phyloP scores from a whole-genome alignment of 2,888 invertebrate genomes.

The Tetanocera ferruginea region DNA sequence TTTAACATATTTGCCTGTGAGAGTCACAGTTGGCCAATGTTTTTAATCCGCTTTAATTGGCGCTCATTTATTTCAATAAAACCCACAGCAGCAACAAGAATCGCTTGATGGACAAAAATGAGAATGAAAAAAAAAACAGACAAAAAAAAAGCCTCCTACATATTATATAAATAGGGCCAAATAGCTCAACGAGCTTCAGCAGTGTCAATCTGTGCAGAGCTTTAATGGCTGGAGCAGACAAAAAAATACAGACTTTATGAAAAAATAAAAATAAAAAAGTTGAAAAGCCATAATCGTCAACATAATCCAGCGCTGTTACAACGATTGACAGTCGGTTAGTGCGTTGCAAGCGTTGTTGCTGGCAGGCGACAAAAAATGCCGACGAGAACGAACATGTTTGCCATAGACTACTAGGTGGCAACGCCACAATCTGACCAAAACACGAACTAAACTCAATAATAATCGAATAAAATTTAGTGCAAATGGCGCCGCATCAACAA shows the following conservation, averaged over 20 bases:
- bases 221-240: neutral
- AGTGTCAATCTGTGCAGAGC: neutral
- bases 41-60: conserved; percentile 50
- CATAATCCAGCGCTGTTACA: conserved; percentile 31
- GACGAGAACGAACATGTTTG: neutral
- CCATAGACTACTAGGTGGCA: neutral
- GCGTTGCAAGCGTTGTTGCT: conserved; percentile 16
- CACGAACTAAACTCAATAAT: conserved; percentile 31
- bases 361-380: neutral
- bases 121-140: conserved; percentile 32
- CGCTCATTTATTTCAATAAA: conserved; percentile 46
- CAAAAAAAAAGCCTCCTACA: conserved; percentile 11
- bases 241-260: neutral
- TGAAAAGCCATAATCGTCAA: conserved; percentile 43
- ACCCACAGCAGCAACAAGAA: conserved; percentile 14
- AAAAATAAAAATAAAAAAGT: no score
- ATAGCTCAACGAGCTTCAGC: neutral
- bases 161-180: neutral
- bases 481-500: neutral
- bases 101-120: conserved; percentile 6
- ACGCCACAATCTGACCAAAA: conserved; percentile 36
- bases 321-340: conserved; percentile 16
- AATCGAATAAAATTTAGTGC: conserved; percentile 35
- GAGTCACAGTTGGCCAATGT: conserved; percentile 22
- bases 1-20: conserved; percentile 11